Evolutionary conservation across 2,888 invertebrate species (phyloP), one percentile per base, ranked within the genome.

Genomic region (Microdon myrmicae): DNA sequence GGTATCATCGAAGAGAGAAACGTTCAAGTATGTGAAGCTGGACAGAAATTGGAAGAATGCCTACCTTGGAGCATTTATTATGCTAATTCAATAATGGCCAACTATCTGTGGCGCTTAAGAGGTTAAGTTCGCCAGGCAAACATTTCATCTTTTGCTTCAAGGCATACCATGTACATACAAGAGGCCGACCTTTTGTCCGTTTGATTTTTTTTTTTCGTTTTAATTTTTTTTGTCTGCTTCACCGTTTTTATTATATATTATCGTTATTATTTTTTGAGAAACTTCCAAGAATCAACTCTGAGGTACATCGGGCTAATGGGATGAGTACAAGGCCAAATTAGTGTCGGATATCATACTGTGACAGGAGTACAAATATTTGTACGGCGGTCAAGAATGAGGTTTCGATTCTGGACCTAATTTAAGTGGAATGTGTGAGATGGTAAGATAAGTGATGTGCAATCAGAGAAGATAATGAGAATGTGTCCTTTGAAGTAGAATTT

Each of bases 81-180:
- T 66, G 66, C 66, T 66, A 66, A 66, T 66, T 66, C 59, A 66
- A 66, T 66, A 66, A 66, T 48, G 59, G 64, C 32, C 31, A 64
- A 64, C 64, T 64, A 64, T 64, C 64, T 64, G 64, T 64, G 64
- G 64, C 64, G 64, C 64, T 64, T 64, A 64, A 64, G 64, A 66
- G 66, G 66, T 66, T 66, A 66, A 66, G 44, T 64, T 64, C 64
- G 58, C 17, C 29, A 29, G 47, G 53, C 47, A 47, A 47, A 64
- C 58, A 58, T 64, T 58, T 64, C 51, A 37, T 64, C 53, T 53
- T 51, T 32, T 47, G 56, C 48, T 39, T 16, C 45, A 41, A 19
- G 45, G 38, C 31, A 17, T 13, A 32, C n/a, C 35, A 25, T 26
- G 12, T 7, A 13, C 2, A 7, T 13, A 10, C 17, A 3, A n/a